A percentile compares a stretch with the other conserved stretches of the same genome.
Evolutionary conservation across 2,113 vertebrate species (phyloP).

Genomic region (Cebus imitator): DNA sequence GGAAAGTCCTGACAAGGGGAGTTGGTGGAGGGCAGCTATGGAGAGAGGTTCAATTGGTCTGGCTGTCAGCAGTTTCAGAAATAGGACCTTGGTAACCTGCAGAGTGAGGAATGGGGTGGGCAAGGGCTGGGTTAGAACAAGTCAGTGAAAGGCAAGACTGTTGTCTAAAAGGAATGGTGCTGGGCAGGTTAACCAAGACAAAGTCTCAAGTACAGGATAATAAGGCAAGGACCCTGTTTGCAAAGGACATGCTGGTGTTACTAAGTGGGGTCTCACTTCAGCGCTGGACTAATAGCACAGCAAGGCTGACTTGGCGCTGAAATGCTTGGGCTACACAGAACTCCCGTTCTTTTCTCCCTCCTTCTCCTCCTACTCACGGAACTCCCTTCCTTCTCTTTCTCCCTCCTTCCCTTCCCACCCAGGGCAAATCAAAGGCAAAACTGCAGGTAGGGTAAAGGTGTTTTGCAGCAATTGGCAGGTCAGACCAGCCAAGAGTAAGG

Average conservation of each 20-base stretch:
- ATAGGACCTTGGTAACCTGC: not conserved
- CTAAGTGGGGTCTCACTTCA: not conserved
- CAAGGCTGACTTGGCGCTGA: not conserved
- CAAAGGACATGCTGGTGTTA: not conserved
- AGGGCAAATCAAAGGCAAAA: not conserved
- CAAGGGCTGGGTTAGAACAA: not conserved
- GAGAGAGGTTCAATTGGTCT: not conserved
- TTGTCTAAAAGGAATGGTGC: not conserved
- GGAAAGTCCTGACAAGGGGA: not conserved
- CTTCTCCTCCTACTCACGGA: not conserved
- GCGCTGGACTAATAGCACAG: not conserved
- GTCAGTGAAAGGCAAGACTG: not conserved
- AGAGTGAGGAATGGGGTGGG: not conserved
- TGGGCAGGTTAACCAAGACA: not conserved
- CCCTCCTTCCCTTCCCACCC: not conserved
- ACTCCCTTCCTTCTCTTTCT: not conserved
- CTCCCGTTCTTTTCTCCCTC: not conserved
- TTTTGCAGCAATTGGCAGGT: not conserved
- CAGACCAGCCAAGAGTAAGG: too few relatives aligned
- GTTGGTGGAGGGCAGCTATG: too few relatives aligned
- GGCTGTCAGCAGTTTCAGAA: not conserved
- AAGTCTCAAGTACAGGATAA: not conserved
- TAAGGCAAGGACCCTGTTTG: not conserved
- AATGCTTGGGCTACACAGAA: not conserved
- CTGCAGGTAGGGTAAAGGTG: not conserved